These are phyloP conservation scores for Lethocerus indicus DNA, from an alignment of 1,140 invertebrate genomes.

Conservation along the genomic window DNA sequence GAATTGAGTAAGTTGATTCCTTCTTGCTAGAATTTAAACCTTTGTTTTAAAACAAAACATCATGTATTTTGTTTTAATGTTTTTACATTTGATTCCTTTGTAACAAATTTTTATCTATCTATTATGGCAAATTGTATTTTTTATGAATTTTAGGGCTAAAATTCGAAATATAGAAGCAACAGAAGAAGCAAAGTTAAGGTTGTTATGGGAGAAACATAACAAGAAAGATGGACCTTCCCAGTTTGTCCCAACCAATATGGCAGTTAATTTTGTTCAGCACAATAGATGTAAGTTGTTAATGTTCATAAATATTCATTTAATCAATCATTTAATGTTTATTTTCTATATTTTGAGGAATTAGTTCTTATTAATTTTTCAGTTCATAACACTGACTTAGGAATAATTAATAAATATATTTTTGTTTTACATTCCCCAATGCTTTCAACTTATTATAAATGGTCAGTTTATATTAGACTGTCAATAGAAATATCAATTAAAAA, in stretches of 20 bases:
- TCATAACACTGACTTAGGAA: too few relatives aligned
- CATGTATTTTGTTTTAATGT: neutral
- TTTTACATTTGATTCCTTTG: neutral
- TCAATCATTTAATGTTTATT: too few relatives aligned
- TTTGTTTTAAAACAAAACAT: neutral
- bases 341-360: too few relatives aligned
- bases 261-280: conserved; percentile 94
- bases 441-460: too few relatives aligned
- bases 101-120: neutral
- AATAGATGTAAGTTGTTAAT: conserved; percentile 59
- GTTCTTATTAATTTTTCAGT: too few relatives aligned
- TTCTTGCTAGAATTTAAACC: neutral
- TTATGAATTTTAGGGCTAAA: conserved; percentile 51
- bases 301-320: neutral
- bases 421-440: too few relatives aligned
- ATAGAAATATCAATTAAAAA: too few relatives aligned
- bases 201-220: conserved; percentile 72
- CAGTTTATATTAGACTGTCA: too few relatives aligned
- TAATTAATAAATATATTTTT: too few relatives aligned
- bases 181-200: conserved; percentile 87
- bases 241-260: conserved; percentile 95
- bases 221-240: conserved; percentile 89
- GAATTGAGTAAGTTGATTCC: conserved; percentile 62
- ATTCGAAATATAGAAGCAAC: conserved; percentile 96
- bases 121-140: neutral